Base-by-base conservation (phyloP, 2,888 invertebrate species). In the Craniophora ligustri region DNA sequence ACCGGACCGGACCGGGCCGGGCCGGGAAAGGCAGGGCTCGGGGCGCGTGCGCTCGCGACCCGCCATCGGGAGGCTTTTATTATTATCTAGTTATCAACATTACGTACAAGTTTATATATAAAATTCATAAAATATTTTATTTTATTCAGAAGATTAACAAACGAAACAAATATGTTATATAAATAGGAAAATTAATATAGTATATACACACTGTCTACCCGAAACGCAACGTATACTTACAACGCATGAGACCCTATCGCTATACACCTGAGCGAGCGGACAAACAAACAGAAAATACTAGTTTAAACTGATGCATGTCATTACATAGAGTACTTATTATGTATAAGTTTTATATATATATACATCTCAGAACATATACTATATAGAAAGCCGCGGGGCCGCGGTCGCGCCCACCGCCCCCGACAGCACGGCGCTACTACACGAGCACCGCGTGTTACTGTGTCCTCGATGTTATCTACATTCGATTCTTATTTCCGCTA, bases 181-280 rank as follows among this genome's bases (percentile, higher is more conserved):
- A 69, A 30, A 59, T 60, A 54, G 11, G 39, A 51, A 32, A 23
- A 41, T 50, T 44, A 57, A 47, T 44, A 61, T 42, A 47, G 16
- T 51, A 53, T 42, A 41, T 55, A 60, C 32, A 60, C 35, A 31
- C 50, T 54, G 55, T 69, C 79, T 79, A 80, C 65, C 76, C 77
- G 76, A 67, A 78, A 74, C 75, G 70, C 75, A 58, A 76, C 72
- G 67, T 78, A 83, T 90, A 91, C 91, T 91, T 88, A 91, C 91
- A 82, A 84, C 73, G 78, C 80, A 70, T 76, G 76, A 65, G 80
- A 82, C 78, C 85, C 88, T 87, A 89, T 86, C 72, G 88, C 87
- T 89, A 89, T 79, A 86, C 87, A 85, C 88, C 91, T 90, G 88
- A 82, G 89, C 80, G 85, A 80, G 88, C 87, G 79, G 84, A 84